Evolutionary conservation across 2,797 vertebrate genomes (phyloP).

Genomic region (Philypnodon macrostomus): DNA sequence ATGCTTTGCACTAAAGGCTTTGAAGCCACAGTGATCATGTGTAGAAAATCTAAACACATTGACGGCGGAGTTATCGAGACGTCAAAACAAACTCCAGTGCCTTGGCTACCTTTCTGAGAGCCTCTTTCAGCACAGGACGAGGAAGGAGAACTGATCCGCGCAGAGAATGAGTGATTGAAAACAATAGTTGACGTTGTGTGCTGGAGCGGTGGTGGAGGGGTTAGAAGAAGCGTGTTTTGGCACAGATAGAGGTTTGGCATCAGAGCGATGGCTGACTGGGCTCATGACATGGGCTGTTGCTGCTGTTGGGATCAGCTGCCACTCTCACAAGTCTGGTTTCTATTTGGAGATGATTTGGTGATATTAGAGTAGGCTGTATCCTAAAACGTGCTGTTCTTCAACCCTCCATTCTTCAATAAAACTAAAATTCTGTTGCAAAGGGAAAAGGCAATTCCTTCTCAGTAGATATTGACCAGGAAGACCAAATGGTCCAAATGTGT

Average conservation of each 20-base stretch:
- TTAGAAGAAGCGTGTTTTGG: conserved; percentile 38
- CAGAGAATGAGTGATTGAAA: conserved; percentile 51
- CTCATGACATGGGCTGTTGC: conserved; percentile 21
- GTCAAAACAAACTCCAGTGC: conserved; percentile 49
- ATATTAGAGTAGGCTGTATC: conserved; percentile 28
- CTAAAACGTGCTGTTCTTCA: conserved; percentile 11
- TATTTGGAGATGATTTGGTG: conserved; percentile 30
- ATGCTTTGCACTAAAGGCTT: conserved; percentile 15
- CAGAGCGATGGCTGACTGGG: conserved; percentile 14
- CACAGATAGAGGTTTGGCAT: conserved; percentile 20
- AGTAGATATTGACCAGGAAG: too few species aligned
- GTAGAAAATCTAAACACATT: conserved; percentile 46
- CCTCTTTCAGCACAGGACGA: conserved; percentile 30
- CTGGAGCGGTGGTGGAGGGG: conserved; percentile 30
- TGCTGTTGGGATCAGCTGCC: conserved; percentile 43
- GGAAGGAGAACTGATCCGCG: conserved; percentile 4
- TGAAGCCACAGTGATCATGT: conserved; percentile 34
- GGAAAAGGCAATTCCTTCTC: too few species aligned
- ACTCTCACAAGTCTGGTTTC: conserved; percentile 36
- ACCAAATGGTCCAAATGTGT: too few species aligned
- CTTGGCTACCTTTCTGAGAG: conserved; percentile 45
- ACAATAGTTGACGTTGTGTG: conserved; percentile 36
- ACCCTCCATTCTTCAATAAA: conserved; percentile 17
- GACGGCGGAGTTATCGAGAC: conserved; percentile 26
- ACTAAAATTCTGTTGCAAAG: conserved; percentile 7